phyloP scores from a whole-genome alignment of 1,140 invertebrate species.

The Colletes gigas region DNA sequence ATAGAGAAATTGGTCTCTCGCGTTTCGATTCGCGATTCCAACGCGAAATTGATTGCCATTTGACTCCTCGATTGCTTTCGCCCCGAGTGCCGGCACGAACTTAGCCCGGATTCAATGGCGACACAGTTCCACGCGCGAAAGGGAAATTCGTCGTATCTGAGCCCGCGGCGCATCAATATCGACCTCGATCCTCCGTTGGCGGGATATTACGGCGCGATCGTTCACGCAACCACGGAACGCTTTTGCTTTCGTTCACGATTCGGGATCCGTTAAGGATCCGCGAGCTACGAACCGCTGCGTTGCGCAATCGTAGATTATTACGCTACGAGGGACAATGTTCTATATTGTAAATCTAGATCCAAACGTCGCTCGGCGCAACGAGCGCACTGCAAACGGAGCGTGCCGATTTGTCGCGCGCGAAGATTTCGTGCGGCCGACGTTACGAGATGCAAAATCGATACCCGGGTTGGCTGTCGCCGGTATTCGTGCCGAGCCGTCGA shows the following conservation, averaged over 20 bases:
- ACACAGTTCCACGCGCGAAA: slow-evolving; percentile 33
- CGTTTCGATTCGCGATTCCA: not conserved
- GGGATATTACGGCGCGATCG: slow-evolving; percentile 2
- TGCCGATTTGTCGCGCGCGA: not conserved
- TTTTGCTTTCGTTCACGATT: not conserved
- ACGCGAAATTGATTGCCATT: slow-evolving; percentile 25
- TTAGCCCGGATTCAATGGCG: slow-evolving; percentile 3
- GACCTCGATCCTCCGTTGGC: slow-evolving; percentile 4
- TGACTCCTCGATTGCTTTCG: slow-evolving; percentile 19
- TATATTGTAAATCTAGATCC: no score
- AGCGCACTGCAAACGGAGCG: no score
- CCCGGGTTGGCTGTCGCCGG: not conserved
- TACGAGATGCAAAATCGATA: slow-evolving; percentile 16
- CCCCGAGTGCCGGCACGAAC: not conserved
- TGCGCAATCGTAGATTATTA: no score
- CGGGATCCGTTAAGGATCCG: not conserved
- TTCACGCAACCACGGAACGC: slow-evolving; percentile 1
- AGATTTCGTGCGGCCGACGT: not conserved
- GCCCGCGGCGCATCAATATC: slow-evolving; percentile 19
- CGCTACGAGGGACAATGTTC: no score
- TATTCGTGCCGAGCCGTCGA: not conserved
- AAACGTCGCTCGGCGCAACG: no score
- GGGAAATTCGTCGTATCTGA: slow-evolving; percentile 17
- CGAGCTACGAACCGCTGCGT: not conserved
- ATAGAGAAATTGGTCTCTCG: not conserved